Evolutionary conservation across 2,888 invertebrate species (phyloP), one percentile per base, ranked within the genome.

Genomic region (Acanthosoma haemorrhoidale): DNA sequence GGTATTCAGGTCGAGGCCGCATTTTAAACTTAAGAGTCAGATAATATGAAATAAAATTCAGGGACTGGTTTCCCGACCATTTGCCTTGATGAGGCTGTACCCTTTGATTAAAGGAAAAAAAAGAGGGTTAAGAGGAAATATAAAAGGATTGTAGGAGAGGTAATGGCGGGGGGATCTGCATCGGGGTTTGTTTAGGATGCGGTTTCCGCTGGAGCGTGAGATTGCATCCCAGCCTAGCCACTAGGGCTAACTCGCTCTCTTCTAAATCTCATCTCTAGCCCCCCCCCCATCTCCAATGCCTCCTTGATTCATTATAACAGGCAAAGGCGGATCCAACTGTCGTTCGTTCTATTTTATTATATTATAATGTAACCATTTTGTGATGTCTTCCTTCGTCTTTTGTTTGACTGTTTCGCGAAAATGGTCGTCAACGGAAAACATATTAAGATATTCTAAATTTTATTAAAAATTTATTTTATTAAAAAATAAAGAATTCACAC

Each of bases 131-230:
- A 9, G 18, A 51, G 51, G 25, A 51, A n/a, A 51, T 51, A 51
- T 51, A 51, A 51, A 51, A 51, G 51, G 51, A 51, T 51, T 51
- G 51, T 21, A 51, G 25, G 25, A n/a, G n/a, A 15, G 51, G 25
- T 29, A 51, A 51, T 51, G 51, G 51, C 5, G 8, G 51, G 9
- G 29, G 51, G 51, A 51, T 51, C 51, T 51, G 51, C 51, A 51
- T 25, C 51, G 43, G 51, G 43, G 51, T 51, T 43, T 51, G 51
- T 51, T 51, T 51, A 51, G 51, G 51, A 51, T 51, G 51, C 51
- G 51, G 51, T 25, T 25, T 25, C 25, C n/a, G 11, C 51, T 51
- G 9, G 51, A 25, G n/a, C 51, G 51, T 51, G 51, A 51, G 29
- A 51, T 51, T 51, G 51, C 51, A 51, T 51, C n/a, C 13, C 51